Conservation (phyloP, 2,888 invertebrate species). For the Melieria omissa region DNA sequence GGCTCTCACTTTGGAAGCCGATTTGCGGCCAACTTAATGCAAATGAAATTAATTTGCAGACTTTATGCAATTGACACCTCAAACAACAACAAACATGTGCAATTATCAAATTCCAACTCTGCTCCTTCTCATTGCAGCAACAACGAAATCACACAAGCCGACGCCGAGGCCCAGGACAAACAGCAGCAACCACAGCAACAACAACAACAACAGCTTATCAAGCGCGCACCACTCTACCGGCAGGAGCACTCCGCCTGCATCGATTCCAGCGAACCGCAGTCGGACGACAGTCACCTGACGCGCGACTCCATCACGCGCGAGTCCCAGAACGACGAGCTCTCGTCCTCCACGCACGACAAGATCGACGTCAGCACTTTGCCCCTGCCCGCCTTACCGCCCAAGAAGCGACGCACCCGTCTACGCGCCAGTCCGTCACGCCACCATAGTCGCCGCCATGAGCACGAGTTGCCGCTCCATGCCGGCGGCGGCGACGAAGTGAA, state of each 20-base stretch:
- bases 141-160: slow-evolving; percentile 23
- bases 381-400: slow-evolving; percentile 64
- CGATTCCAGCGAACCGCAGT: slow-evolving; percentile 64
- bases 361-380: slow-evolving; percentile 65
- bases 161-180: not conserved
- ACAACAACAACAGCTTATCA: slow-evolving; percentile 9
- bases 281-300: slow-evolving; percentile 63
- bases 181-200: not conserved
- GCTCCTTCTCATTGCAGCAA: slow-evolving; percentile 27
- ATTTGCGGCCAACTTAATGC: no score
- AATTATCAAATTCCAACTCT: not conserved
- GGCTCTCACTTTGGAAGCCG: no score
- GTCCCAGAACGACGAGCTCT: slow-evolving; percentile 63
- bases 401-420: slow-evolving; percentile 60
- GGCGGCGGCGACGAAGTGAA: slow-evolving; percentile 38
- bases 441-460: slow-evolving; percentile 40
- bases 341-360: slow-evolving; percentile 62
- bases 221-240: slow-evolving; percentile 50
- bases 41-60: no score
- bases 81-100: no score
- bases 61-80: no score
- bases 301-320: slow-evolving; percentile 60
- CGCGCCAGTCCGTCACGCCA: slow-evolving; percentile 57
- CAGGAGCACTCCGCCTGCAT: slow-evolving; percentile 60
- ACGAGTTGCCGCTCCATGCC: slow-evolving; percentile 30